Evolutionary conservation across 2,888 invertebrate species (phyloP), one percentile per base, ranked within the genome.

Genomic region (Argyresthia albistria): DNA sequence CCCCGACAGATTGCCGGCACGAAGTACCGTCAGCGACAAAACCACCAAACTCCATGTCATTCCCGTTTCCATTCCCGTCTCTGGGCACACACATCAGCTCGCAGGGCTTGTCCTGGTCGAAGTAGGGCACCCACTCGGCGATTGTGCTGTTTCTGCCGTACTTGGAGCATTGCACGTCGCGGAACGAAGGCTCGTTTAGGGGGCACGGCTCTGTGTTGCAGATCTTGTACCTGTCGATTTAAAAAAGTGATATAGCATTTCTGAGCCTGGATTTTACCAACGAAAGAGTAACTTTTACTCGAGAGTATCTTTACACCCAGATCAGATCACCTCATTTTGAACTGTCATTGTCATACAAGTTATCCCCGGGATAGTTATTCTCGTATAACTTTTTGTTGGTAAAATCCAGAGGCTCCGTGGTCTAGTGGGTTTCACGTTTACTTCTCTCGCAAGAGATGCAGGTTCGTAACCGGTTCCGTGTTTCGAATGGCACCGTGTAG

Each of bases 11-110:
- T 58, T 83, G 83, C 46, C 82, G 67, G 69, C 97, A 97, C 0
- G 95, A 93, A 0, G 97, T 97, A 0, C 96, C 96, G 74, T 97
- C 96, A 0, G 91, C 88, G 0, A 92, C 95, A 52, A 91, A 91
- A 46, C 93, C 93, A 43, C 92, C 91, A 70, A 94, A 88, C 69
- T 93, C 92, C 46, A 93, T 93, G 11, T 77, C 58, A 51, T 94
- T 92, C 61, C 91, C 91, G 62, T 92, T 91, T 2, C 25, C 25
- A 25, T 25, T 25, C 25, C 25, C 25, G 55, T 93, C 92, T 55
- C 90, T 90, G 54, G 95, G 93, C 56, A 93, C 91, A 75, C 97
- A 97, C 70, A 93, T 93, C 46, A 97, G 84, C 64, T 93, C 93
- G 64, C 97, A 97, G 0, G 95, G 92, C 60, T 93, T 92, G 63